phyloP scores from a whole-genome alignment of 1,140 invertebrate genomes.

The Euwallacea similis region DNA sequence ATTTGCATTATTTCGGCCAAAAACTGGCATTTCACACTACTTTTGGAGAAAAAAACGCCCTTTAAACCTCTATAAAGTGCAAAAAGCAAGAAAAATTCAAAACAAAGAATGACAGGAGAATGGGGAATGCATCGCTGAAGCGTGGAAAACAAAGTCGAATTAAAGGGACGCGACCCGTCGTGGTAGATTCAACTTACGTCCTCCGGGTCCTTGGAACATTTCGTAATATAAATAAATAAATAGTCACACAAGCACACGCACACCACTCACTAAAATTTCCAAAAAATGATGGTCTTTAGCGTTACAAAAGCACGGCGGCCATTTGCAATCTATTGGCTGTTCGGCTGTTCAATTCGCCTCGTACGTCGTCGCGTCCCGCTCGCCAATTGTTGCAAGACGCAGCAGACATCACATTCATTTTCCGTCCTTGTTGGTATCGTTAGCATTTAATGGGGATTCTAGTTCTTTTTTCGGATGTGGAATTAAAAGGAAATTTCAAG shows the following conservation, averaged over 20 bases:
- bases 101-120: constrained; percentile 36
- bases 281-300: constrained; percentile 47
- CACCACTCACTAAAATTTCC: constrained; percentile 47
- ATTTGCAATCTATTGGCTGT: constrained; percentile 49
- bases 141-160: constrained; percentile 28
- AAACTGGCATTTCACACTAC: too few relatives aligned
- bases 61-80: constrained; percentile 2
- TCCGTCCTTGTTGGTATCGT: background rate
- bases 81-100: constrained; percentile 26
- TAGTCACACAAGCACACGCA: constrained; percentile 49
- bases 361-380: too few relatives aligned
- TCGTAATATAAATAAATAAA: constrained; percentile 37
- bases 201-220: constrained; percentile 52
- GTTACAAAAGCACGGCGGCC: constrained; percentile 51
- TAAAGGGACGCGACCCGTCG: background rate
- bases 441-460: background rate
- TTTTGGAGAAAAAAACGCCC: background rate
- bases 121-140: constrained; percentile 14
- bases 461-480: too few relatives aligned
- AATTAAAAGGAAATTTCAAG: too few relatives aligned
- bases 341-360: background rate
- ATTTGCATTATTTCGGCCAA: too few relatives aligned
- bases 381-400: background rate
- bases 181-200: constrained; percentile 49
- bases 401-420: too few relatives aligned